Evolutionary conservation across 2,113 vertebrate genomes (phyloP).

Genomic region (Lethenteron camtschaticum): DNA sequence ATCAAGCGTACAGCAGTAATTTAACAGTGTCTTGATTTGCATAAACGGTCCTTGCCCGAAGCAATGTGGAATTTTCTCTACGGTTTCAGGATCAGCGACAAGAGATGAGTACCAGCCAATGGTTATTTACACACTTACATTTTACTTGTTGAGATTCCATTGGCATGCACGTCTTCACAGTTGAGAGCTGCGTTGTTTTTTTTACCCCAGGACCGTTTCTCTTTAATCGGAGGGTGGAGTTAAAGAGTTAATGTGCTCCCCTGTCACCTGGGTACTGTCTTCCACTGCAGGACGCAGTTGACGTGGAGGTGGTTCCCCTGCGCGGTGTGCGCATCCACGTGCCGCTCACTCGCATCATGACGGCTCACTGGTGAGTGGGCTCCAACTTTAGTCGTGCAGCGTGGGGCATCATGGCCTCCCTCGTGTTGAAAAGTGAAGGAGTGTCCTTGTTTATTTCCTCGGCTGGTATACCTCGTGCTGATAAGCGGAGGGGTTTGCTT

Average conservation of each 20-base stretch:
- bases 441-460: constrained; percentile 2
- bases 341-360: constrained; percentile 20
- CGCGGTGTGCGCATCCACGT: constrained; percentile 22
- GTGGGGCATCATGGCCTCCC: background rate
- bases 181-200: background rate
- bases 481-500: too few species aligned
- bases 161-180: background rate
- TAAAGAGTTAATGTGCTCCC: too few species aligned
- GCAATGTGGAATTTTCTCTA: too few species aligned
- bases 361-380: constrained; percentile 20
- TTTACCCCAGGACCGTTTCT: background rate
- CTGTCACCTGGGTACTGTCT: too few species aligned
- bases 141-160: too few species aligned
- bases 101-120: too few species aligned
- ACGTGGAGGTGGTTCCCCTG: constrained; percentile 25
- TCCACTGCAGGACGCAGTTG: constrained; percentile 21
- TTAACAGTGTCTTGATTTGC: too few species aligned
- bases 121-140: too few species aligned
- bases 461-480: background rate
- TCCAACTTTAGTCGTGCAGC: background rate
- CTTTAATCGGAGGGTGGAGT: too few species aligned
- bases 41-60: too few species aligned
- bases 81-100: too few species aligned
- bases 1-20: too few species aligned
- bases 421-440: background rate